These are phyloP conservation scores for Stegana nigrithorax DNA, from an alignment of 2,888 invertebrate genomes.

Conservation along the genomic window DNA sequence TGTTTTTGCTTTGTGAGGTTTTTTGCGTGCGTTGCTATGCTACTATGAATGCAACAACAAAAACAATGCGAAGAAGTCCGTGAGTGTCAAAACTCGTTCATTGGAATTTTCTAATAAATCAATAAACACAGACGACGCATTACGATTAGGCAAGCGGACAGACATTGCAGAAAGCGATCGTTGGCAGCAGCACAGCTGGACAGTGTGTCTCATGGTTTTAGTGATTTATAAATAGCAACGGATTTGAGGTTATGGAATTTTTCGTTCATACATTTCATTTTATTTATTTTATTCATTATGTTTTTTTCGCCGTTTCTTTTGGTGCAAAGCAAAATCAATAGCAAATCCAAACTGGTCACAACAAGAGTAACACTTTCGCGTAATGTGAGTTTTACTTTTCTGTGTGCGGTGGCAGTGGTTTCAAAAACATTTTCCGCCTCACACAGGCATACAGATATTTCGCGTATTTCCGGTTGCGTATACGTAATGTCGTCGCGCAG, in stretches of 20 bases:
- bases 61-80: conserved; percentile 29
- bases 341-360: not conserved
- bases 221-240: conserved; percentile 47
- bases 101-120: conserved; percentile 66
- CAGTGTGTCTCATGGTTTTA: conserved; percentile 38
- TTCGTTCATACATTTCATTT: too few relatives aligned
- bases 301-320: too few relatives aligned
- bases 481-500: conserved; percentile 16
- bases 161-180: not conserved
- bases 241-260: conserved; percentile 52
- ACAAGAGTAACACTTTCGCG: not conserved
- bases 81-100: conserved; percentile 62
- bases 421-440: not conserved
- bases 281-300: too few relatives aligned
- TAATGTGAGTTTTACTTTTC: not conserved
- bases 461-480: conserved; percentile 42
- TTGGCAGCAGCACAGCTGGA: conserved; percentile 27
- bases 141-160: conserved; percentile 27
- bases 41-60: conserved; percentile 25
- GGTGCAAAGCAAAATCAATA: not conserved
- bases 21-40: conserved; percentile 26
- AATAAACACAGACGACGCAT: conserved; percentile 60
- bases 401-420: conserved; percentile 17
- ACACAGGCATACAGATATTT: not conserved
- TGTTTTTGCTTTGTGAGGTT: conserved; percentile 29